A percentile compares a stretch with the other conserved stretches of the same genome.
Evolutionary conservation across 2,888 invertebrate species (phyloP).

Genomic region (Leptura quadrifasciata): DNA sequence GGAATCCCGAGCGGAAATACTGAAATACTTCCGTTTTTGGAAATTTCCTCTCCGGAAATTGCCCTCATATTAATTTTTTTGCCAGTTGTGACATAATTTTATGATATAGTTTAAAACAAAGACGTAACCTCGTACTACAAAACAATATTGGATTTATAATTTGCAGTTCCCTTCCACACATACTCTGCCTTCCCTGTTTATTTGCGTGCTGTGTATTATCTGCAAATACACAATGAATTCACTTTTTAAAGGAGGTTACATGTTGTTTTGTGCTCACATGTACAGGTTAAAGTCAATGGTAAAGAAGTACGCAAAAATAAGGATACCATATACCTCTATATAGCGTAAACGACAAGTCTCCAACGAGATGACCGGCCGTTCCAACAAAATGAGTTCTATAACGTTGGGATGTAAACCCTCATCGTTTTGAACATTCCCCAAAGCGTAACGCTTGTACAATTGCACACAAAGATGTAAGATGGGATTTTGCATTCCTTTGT

Average conservation of each 20-base stretch:
- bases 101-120: too few relatives aligned
- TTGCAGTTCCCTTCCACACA: too few relatives aligned
- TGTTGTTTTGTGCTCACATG: neutral
- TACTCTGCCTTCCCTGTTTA: too few relatives aligned
- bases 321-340: slow-evolving; percentile 65
- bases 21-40: too few relatives aligned
- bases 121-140: too few relatives aligned
- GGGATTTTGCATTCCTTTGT: slow-evolving; percentile 23
- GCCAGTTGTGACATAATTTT: too few relatives aligned
- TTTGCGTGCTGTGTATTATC: too few relatives aligned
- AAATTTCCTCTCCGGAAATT: too few relatives aligned
- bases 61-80: too few relatives aligned
- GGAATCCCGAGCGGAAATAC: too few relatives aligned
- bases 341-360: slow-evolving; percentile 64
- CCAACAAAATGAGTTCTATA: slow-evolving; percentile 70
- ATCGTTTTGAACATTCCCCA: slow-evolving; percentile 43
- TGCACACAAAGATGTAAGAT: slow-evolving; percentile 28
- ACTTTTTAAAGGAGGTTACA: neutral
- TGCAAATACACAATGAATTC: too few relatives aligned
- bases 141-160: too few relatives aligned
- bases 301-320: slow-evolving; percentile 58
- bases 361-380: slow-evolving; percentile 70
- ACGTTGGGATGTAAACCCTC: slow-evolving; percentile 68
- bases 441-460: slow-evolving; percentile 28
- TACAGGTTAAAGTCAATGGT: slow-evolving; percentile 11